Percentiles rank a stretch among this genome's conserved stretches.
These are phyloP conservation scores for Cremastinae sp. DNA, from an alignment of 2,888 invertebrate genomes.

Conservation along the genomic window DNA sequence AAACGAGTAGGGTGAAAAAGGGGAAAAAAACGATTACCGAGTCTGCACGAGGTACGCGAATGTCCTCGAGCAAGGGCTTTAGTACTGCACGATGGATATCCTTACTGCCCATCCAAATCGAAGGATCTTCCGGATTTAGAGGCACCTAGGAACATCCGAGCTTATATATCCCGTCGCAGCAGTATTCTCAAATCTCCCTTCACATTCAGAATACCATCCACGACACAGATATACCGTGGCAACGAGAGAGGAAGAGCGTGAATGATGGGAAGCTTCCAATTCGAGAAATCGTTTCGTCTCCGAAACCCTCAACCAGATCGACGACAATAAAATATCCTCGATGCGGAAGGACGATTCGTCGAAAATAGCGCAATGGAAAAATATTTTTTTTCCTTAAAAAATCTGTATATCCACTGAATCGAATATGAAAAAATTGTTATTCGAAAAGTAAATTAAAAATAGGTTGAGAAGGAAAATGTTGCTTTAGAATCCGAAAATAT, in stretches of 20 bases:
- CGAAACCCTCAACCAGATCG: slow-evolving; percentile 12
- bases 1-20: slow-evolving; percentile 38
- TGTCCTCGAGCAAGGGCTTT: slow-evolving; percentile 38
- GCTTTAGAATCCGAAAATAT: too few relatives aligned
- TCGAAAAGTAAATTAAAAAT: too few relatives aligned
- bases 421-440: background rate
- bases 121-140: slow-evolving; percentile 37
- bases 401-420: background rate
- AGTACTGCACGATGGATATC: slow-evolving; percentile 33
- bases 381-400: slow-evolving; percentile 13
- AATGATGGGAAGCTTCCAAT: slow-evolving; percentile 34
- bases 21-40: slow-evolving; percentile 36
- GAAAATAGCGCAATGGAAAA: slow-evolving; percentile 18
- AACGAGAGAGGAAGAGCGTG: slow-evolving; percentile 6
- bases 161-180: slow-evolving; percentile 21
- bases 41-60: slow-evolving; percentile 27
- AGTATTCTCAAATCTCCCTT: slow-evolving; percentile 28
- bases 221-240: background rate
- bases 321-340: slow-evolving; percentile 31
- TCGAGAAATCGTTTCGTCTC: slow-evolving; percentile 39
- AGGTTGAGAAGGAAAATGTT: too few relatives aligned
- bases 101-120: slow-evolving; percentile 27
- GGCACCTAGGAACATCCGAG: slow-evolving; percentile 21
- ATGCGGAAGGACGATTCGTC: slow-evolving; percentile 12
- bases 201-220: slow-evolving; percentile 2